These are phyloP conservation scores for Sinopyrophorus schimmeli DNA, from an alignment of 2,888 invertebrate genomes.

Conservation along the genomic window DNA sequence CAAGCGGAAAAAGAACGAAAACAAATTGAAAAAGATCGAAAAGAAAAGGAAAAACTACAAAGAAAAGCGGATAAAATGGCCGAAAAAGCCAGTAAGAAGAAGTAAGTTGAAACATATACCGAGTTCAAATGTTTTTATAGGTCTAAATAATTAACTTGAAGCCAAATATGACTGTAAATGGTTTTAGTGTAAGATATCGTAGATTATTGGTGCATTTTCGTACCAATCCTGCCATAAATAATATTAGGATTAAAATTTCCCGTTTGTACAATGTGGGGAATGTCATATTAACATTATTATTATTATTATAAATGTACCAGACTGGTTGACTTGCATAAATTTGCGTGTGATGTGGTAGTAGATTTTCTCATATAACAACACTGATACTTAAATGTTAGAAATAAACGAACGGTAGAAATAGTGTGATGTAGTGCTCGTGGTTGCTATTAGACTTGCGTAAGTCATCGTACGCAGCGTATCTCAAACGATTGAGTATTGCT, in stretches of 20 bases:
- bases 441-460: slow-evolving; percentile 24
- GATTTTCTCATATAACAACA: slow-evolving; percentile 20
- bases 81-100: slow-evolving; percentile 64
- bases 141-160: slow-evolving; percentile 24
- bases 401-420: slow-evolving; percentile 23
- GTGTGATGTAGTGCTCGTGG: slow-evolving; percentile 24
- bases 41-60: slow-evolving; percentile 81
- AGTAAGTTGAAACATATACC: slow-evolving; percentile 51
- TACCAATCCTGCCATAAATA: slow-evolving; percentile 44
- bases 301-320: slow-evolving; percentile 7
- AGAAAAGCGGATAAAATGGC: slow-evolving; percentile 72
- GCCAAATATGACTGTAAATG: slow-evolving; percentile 32
- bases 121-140: slow-evolving; percentile 24
- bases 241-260: slow-evolving; percentile 20
- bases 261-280: slow-evolving; percentile 15
- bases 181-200: slow-evolving; percentile 29
- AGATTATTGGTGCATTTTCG: slow-evolving; percentile 30
- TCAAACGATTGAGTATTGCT: slow-evolving; percentile 2
- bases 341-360: slow-evolving; percentile 13
- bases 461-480: slow-evolving; percentile 10
- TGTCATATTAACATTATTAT: slow-evolving; percentile 9
- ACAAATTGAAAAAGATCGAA: slow-evolving; percentile 82
- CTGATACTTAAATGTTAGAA: slow-evolving; percentile 28
- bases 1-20: slow-evolving; percentile 72
- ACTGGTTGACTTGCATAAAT: slow-evolving; percentile 13